Base-by-base conservation (phyloP, 2,113 vertebrate species). In the Agelaius tricolor region DNA sequence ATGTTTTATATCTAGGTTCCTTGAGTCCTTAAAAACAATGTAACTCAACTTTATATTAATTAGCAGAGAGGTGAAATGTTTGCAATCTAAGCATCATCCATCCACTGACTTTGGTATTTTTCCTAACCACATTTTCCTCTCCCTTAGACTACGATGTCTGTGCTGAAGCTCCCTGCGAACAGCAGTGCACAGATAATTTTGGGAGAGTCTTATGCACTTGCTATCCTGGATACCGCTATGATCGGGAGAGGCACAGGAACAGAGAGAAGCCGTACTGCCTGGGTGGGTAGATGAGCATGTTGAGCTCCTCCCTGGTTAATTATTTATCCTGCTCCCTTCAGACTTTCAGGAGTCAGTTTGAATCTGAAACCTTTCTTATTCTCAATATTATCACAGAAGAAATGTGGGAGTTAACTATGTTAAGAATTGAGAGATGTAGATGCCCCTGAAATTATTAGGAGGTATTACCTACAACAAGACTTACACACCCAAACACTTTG, bases 151-250 rank as follows among this genome's bases (percentile, higher is more conserved):
- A 99, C 11, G 99, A 99, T 13, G 99, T 99, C 61, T 99, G 99
- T 33, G 96, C 99, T 0, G 99, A 98, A 84, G 99, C 99, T 61
- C 99, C 99, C 51, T 99, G 99, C 3, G 99, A 99, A 95, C 99
- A 99, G 93, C 99, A 99, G 95, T 99, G 99, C 90, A 99, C 99
- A 0, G 99, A 99, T 86, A 99, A 99, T 94, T 99, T 99, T 15
- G 99, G 99, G 21, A 98, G 99, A 6, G 99, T 99, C 35, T 96
- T 99, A 23, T 99, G 99, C 93, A 99, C 99, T 5, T 99, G 99
- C 96, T 99, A 99, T 63, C 97, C 98, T 0, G 99, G 99, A 22
- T 99, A 98, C 94, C 98, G 98, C n/a, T 99, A 99, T 4, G 99
- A 99, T 93, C 98, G 99, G 0, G 99, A 99, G 87, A 98, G 98